These are phyloP conservation scores for Eupithecia inturbata DNA, from an alignment of 2,888 invertebrate species.

Conservation along the genomic window DNA sequence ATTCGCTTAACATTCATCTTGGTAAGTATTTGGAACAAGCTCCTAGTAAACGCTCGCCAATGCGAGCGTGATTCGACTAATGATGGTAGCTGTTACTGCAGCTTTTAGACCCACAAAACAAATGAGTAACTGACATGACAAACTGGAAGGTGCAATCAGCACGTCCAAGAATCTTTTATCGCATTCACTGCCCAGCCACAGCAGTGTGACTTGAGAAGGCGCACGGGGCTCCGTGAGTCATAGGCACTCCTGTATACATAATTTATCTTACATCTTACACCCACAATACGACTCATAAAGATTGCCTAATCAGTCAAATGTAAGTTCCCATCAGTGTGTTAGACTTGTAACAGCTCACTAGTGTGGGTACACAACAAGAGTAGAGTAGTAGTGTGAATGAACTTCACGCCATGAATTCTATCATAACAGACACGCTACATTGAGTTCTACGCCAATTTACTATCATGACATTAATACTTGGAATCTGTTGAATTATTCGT, in stretches of 20 bases:
- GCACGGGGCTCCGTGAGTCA: background rate
- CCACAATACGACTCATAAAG: background rate
- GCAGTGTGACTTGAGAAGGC: background rate
- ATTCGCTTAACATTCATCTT: background rate
- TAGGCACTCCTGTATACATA: background rate
- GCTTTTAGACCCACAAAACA: background rate
- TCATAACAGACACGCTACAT: constrained; percentile 41
- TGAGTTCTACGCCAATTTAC: constrained; percentile 41
- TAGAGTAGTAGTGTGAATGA: no score
- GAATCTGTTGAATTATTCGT: constrained; percentile 33
- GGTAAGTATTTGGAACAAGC: background rate
- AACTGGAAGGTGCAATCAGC: background rate
- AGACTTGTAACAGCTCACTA: background rate
- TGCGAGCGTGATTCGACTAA: background rate
- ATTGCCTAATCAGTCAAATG: background rate
- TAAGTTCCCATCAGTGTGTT: background rate
- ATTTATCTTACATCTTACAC: background rate
- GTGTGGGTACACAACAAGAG: background rate
- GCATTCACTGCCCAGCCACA: background rate
- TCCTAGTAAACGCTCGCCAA: no score
- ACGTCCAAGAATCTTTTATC: background rate
- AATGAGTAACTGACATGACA: background rate
- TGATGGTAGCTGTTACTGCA: background rate
- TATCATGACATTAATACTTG: constrained; percentile 32
- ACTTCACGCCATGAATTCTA: constrained; percentile 20